Evolutionary conservation across 1,140 invertebrate species (phyloP).

Genomic region (Drosophila nasuta): DNA sequence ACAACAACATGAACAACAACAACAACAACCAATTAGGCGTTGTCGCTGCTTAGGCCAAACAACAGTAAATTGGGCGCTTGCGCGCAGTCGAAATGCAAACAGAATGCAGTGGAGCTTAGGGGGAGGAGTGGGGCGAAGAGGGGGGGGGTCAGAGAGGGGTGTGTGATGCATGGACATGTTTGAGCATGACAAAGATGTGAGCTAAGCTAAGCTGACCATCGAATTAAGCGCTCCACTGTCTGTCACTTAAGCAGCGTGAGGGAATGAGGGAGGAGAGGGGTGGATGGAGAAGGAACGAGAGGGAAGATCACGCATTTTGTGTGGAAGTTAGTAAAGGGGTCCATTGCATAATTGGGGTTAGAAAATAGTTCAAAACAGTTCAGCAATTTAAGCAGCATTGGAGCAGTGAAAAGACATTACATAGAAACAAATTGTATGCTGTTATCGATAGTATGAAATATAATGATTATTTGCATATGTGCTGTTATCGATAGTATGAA

Average conservation of each 20-base stretch:
- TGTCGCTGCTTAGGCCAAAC: constrained; percentile 50
- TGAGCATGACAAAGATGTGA: constrained; percentile 10
- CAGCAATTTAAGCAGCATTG: neutral
- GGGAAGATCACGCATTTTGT: too few species aligned
- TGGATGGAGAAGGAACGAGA: neutral
- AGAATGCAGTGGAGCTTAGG: constrained; percentile 19
- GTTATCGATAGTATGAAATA: neutral
- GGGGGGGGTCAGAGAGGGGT: neutral
- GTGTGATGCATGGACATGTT: neutral
- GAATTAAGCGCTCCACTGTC: constrained; percentile 65
- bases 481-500: neutral
- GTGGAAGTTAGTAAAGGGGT: too few species aligned
- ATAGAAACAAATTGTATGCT: neutral
- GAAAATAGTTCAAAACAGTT: neutral
- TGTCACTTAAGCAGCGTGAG: constrained; percentile 42
- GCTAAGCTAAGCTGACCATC: constrained; percentile 53
- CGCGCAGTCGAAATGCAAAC: constrained; percentile 37
- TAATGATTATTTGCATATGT: too few species aligned
- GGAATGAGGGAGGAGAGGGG: neutral
- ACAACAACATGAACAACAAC: constrained; percentile 13
- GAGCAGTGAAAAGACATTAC: neutral
- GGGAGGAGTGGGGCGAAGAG: neutral
- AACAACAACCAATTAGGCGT: constrained; percentile 66
- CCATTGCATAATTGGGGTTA: neutral
- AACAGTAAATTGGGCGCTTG: constrained; percentile 72